Percentiles rank a stretch among this genome's conserved stretches.
Conservation (phyloP, 2,113 vertebrate genomes). For the Malurus alboscapulatus region DNA sequence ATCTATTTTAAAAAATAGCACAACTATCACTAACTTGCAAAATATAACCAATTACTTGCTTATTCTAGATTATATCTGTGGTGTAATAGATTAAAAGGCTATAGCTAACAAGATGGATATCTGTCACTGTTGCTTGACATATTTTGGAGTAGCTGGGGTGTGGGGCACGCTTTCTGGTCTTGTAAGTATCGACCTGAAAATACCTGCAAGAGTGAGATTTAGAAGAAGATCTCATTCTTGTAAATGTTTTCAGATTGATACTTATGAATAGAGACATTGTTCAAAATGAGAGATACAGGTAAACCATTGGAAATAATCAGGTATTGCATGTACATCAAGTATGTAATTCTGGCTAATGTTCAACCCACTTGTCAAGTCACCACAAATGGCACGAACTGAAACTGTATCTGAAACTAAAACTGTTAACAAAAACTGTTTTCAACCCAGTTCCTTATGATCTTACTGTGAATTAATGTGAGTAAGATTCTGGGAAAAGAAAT, state of each 20-base stretch:
- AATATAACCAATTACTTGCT: background rate
- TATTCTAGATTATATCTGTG: background rate
- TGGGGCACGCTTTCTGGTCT: background rate
- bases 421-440: background rate
- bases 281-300: background rate
- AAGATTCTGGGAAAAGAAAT: background rate
- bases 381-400: background rate
- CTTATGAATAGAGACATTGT: background rate
- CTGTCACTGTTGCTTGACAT: background rate
- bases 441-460: background rate
- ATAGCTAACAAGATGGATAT: background rate
- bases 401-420: background rate
- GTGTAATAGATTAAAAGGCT: background rate
- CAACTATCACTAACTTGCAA: background rate
- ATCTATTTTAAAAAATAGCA: background rate
- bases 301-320: background rate
- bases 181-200: too few relatives aligned
- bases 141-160: background rate
- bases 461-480: background rate
- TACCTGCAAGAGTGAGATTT: too few relatives aligned
- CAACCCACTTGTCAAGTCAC: background rate
- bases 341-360: background rate
- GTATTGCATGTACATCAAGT: background rate
- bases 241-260: conserved; percentile 3
- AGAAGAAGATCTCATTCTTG: background rate